Conservation (phyloP, 2,888 invertebrate genomes). For the Sinodicranocentrus sp. region DNA sequence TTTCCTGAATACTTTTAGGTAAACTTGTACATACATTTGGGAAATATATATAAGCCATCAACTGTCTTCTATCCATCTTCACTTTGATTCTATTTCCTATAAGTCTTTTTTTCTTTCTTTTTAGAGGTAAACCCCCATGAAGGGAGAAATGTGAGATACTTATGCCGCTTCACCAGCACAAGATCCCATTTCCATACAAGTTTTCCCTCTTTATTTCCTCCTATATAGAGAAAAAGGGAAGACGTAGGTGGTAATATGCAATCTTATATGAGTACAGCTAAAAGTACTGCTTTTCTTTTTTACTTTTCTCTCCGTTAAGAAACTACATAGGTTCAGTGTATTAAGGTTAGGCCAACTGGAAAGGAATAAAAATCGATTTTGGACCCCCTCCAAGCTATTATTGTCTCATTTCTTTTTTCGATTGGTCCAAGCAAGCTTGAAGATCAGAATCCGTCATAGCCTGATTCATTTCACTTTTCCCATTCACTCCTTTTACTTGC, state of each 20-base stretch:
- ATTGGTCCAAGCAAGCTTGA: constrained; percentile 24
- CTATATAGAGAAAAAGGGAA: too few species aligned
- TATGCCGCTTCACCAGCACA: too few species aligned
- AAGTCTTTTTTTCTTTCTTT: neutral
- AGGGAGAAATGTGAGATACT: too few species aligned
- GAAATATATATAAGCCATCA: constrained; percentile 5
- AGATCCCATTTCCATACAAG: too few species aligned
- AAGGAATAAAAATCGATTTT: constrained; percentile 66
- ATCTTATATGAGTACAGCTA: too few species aligned
- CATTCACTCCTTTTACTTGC: constrained; percentile 34
- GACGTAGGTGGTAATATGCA: too few species aligned
- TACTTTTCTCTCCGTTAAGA: constrained; percentile 24
- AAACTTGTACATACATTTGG: too few species aligned
- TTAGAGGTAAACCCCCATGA: too few species aligned
- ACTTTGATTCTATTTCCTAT: constrained; percentile 6
- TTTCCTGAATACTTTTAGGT: too few species aligned
- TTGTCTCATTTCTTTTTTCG: constrained; percentile 59
- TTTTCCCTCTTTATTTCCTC: too few species aligned
- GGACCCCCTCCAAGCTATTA: constrained; percentile 65
- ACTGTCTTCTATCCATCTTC: constrained; percentile 27
- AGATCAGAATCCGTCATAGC: neutral
- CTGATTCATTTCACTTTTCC: constrained; percentile 37
- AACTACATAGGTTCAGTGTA: constrained; percentile 33
- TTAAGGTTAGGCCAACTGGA: constrained; percentile 50
- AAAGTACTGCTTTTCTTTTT: neutral